Percentiles rank a stretch among this genome's conserved stretches.
Conservation (phyloP, 2,888 invertebrate genomes). For the Tineola bisselliella region DNA sequence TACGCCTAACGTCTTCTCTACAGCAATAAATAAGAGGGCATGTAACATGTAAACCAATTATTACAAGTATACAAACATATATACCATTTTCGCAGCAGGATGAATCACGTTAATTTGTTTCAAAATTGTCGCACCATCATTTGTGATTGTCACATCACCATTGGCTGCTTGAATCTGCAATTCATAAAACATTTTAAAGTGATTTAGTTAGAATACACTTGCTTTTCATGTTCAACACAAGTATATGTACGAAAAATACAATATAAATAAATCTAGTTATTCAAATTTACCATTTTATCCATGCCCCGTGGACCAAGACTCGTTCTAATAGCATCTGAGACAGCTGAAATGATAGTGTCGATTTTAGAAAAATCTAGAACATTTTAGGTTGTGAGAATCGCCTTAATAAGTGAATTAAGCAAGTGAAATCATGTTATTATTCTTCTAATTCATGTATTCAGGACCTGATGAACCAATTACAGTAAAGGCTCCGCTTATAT, state of each 20-base stretch:
- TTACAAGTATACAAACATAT: background rate
- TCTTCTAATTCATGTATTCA: background rate
- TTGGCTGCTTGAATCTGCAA: slow-evolving; percentile 92
- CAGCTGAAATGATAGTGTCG: slow-evolving; percentile 74
- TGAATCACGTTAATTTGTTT: slow-evolving; percentile 99
- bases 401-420: background rate
- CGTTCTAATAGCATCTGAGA: slow-evolving; percentile 98
- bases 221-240: too few species aligned
- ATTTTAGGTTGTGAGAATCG: background rate
- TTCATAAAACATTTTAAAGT: too few species aligned
- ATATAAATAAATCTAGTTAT: too few species aligned
- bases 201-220: too few species aligned
- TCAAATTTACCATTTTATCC: slow-evolving; percentile 95
- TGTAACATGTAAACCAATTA: background rate
- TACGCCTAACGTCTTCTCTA: too few species aligned
- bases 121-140: slow-evolving; percentile 99
- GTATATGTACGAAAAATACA: too few species aligned
- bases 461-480: too few species aligned
- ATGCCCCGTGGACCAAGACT: slow-evolving; percentile 98
- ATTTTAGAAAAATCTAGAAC: background rate
- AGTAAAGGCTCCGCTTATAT: too few species aligned
- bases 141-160: slow-evolving; percentile 99
- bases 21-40: too few species aligned
- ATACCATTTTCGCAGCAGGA: slow-evolving; percentile 98
- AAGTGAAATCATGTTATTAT: background rate